Evolutionary conservation across 1,140 invertebrate species (phyloP), one percentile per base, ranked within the genome.

Genomic region (Wiebesia pumilae): DNA sequence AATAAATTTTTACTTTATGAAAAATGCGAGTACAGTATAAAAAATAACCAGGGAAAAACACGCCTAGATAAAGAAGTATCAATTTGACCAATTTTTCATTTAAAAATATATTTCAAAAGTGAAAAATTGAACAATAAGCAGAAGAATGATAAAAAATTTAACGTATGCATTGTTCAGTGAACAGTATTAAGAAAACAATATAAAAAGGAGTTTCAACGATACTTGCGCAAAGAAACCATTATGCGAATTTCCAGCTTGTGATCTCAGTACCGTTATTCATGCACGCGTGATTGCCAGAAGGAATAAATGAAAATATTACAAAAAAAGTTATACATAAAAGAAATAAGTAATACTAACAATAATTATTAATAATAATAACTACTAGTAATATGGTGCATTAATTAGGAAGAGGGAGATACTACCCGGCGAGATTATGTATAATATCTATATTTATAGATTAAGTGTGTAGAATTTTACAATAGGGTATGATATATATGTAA

Each of bases 201-300:
- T 73, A 30, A 71, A 35, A 10, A 35, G 7, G 14, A 35, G 65
- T 71, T 80, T 85, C 47, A 71, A 85, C 33, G 78, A 89, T 89
- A 85, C 88, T 90, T 77, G 87, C 58, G 67, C 87, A 87, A 58
- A 87, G 81, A 87, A 69, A 81, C 87, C 83, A 85, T 65, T 30
- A 73, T 58, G 81, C 81, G 65, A 85, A 87, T 91, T 90, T 91
- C 87, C 91, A 92, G 91, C 90, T 91, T 89, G 90, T 91, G 91
- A 92, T 92, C 91, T 92, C 91, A 91, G 84, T 91, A 91, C 79
- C 86, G 24, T 38, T 86, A 83, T 51, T 82, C 43, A 62, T 77
- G 69, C 67, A 86, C 71, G 40, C 88, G 88, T 67, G 43, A 85
- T 88, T 85, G 88, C 71, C 88, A 90, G 82, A 90, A 89, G 84